Evolutionary conservation across 1,140 invertebrate genomes (phyloP).

Genomic region (Oncopodura yosiiana): DNA sequence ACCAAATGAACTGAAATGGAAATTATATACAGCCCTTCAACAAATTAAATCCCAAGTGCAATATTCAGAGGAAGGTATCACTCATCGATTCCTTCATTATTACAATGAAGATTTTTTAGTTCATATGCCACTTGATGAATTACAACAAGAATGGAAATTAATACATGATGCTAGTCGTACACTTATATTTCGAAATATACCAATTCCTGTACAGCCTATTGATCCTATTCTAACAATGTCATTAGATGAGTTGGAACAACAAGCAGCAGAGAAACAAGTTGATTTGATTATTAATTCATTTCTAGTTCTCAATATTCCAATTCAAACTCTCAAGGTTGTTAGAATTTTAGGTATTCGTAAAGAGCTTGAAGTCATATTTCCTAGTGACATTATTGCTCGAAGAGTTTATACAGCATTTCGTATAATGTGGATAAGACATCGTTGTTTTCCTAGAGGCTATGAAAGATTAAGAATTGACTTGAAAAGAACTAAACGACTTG

Average conservation of each 20-base stretch:
- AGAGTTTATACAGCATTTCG: slow-evolving; percentile 18
- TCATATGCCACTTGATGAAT: slow-evolving; percentile 20
- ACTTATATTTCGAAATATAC: slow-evolving; percentile 18
- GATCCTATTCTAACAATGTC: slow-evolving; percentile 22
- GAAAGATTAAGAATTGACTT: slow-evolving; percentile 20
- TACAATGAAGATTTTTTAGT: slow-evolving; percentile 26
- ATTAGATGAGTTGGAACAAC: slow-evolving; percentile 23
- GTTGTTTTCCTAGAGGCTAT: slow-evolving; percentile 17
- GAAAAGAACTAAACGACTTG: slow-evolving; percentile 27
- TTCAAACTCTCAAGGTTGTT: slow-evolving; percentile 17
- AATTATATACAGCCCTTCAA: slow-evolving; percentile 19
- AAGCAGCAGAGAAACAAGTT: slow-evolving; percentile 23
- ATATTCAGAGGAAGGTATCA: slow-evolving; percentile 16
- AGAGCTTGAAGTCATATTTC: slow-evolving; percentile 23
- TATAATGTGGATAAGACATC: slow-evolving; percentile 13
- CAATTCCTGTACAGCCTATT: slow-evolving; percentile 14
- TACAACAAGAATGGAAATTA: slow-evolving; percentile 22
- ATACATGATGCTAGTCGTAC: slow-evolving; percentile 22
- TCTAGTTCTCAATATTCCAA: slow-evolving; percentile 20
- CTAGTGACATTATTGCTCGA: slow-evolving; percentile 16
- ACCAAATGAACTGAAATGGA: slow-evolving; percentile 22
- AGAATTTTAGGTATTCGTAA: slow-evolving; percentile 15
- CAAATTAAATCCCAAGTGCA: slow-evolving; percentile 18
- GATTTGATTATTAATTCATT: slow-evolving; percentile 23
- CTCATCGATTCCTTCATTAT: slow-evolving; percentile 22